Base-by-base conservation (phyloP, 2,797 vertebrate species). In the Percopsis omiscomaycus region DNA sequence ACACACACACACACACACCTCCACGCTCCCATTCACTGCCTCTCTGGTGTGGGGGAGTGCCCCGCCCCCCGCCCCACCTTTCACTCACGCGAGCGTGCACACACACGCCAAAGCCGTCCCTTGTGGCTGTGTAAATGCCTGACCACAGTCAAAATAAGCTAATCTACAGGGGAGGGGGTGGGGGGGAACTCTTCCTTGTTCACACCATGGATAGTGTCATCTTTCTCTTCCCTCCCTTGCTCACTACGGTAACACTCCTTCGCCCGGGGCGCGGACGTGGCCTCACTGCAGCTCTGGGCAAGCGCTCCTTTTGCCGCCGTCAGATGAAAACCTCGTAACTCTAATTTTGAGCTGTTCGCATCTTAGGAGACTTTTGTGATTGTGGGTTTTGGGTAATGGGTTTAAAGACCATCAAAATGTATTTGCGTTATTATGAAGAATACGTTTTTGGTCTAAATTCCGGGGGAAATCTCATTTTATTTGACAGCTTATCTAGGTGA, bases 91-190 rank as follows among this genome's bases (percentile, higher is more conserved):
- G 64, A 46, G 58, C 44, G 14, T 22, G 44, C 30, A 76, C 12
- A 78, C 50, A 72, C 66, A 77, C 66, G 73, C 66, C 46, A 52
- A 74, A 75, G 61, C 56, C 55, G 65, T 78, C 69, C 53, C 71
- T 52, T 90, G 91, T 90, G 56, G 92, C 90, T 91, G 91, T 90
- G 90, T 92, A 89, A 79, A 91, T 93, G 90, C 91, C 74, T 91
- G 91, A 93, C 92, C 78, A 85, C 92, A 91, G 93, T 95, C 94
- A 93, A 95, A 98, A 96, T 95, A 93, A 96, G 95, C 93, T 96
- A 95, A 97, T 96, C 94, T 94, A 89, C 89, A 89, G 90, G 89
- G 92, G 69, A 77, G 77, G 71, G 92, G 91, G 77, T 91, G 94
- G 69, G 92, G 91, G 76, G 91, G 94, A 93, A 92, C 90, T 91